These are phyloP conservation scores for Eupithecia dodoneata DNA, from an alignment of 2,888 invertebrate genomes.

Conservation along the genomic window DNA sequence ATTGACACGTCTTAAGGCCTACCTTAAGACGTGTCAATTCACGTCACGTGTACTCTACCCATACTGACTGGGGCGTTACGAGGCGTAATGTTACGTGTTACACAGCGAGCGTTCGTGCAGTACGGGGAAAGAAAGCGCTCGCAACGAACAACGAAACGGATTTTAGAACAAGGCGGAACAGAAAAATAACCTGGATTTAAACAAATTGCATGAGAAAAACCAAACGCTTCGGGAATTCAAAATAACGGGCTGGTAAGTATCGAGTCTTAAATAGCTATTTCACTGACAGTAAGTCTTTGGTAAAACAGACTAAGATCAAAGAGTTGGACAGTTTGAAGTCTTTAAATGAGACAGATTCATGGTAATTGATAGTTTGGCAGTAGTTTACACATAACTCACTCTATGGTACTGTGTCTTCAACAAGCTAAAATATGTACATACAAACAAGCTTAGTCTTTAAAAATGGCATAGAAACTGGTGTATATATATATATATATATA, in stretches of 20 bases:
- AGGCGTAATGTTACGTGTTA: too few species aligned
- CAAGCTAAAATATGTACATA: background rate
- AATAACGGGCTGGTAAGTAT: background rate
- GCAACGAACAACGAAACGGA: too few species aligned
- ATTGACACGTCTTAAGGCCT: background rate
- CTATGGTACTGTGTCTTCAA: background rate
- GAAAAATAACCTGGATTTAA: background rate
- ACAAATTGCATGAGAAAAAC: background rate
- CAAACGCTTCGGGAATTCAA: background rate
- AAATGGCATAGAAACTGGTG: background rate
- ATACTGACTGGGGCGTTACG: too few species aligned
- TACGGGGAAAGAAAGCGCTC: too few species aligned
- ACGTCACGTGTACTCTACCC: too few species aligned
- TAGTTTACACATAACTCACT: slow-evolving; percentile 16
- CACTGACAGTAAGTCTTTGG: background rate
- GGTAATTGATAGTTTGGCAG: slow-evolving; percentile 16
- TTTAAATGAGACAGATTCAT: slow-evolving; percentile 6
- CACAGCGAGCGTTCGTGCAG: too few species aligned
- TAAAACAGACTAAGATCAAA: slow-evolving; percentile 26
- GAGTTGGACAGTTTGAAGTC: background rate
- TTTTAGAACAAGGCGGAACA: too few species aligned
- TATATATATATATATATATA: too few species aligned
- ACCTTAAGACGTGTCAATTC: too few species aligned
- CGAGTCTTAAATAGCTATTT: background rate
- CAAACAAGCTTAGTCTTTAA: background rate